phyloP scores from a whole-genome alignment of 1,140 invertebrate species.

The Hydropsyche tenuis region DNA sequence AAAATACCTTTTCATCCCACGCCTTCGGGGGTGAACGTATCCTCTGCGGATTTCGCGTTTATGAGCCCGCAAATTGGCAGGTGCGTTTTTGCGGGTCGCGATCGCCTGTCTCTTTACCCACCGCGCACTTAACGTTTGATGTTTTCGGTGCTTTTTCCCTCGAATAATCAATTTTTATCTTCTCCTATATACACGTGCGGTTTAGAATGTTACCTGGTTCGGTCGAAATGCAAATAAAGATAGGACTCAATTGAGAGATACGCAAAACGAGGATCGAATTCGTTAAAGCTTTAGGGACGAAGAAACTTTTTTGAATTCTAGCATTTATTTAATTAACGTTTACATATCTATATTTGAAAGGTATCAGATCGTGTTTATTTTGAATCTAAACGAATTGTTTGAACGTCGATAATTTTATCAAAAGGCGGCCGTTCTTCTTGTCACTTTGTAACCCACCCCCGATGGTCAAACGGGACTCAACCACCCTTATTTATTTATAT shows the following conservation, averaged over 20 bases:
- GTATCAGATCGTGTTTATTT: no score
- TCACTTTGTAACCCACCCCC: no score
- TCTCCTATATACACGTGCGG: neutral
- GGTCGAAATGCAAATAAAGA: slow-evolving; percentile 27
- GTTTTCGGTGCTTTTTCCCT: neutral
- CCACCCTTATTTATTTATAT: no score
- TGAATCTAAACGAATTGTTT: no score
- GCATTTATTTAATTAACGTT: no score
- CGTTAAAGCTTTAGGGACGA: slow-evolving; percentile 28
- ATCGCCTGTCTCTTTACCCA: slow-evolving; percentile 25
- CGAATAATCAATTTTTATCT: neutral
- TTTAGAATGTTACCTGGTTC: slow-evolving; percentile 31
- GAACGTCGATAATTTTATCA: no score
- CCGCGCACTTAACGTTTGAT: slow-evolving; percentile 26
- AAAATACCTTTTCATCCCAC: neutral
- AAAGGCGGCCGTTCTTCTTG: no score
- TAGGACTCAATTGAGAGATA: slow-evolving; percentile 34
- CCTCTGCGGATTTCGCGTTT: slow-evolving; percentile 4
- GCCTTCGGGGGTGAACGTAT: neutral
- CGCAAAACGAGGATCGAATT: slow-evolving; percentile 9
- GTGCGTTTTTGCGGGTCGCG: slow-evolving; percentile 14
- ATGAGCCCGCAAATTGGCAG: slow-evolving; percentile 20
- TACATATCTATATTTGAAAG: no score
- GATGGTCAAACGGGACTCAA: no score
- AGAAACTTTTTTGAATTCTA: no score